Percentiles rank a stretch among this genome's conserved stretches.
Conservation (phyloP, 2,113 vertebrate species). For the Eupsittula cactorum region DNA sequence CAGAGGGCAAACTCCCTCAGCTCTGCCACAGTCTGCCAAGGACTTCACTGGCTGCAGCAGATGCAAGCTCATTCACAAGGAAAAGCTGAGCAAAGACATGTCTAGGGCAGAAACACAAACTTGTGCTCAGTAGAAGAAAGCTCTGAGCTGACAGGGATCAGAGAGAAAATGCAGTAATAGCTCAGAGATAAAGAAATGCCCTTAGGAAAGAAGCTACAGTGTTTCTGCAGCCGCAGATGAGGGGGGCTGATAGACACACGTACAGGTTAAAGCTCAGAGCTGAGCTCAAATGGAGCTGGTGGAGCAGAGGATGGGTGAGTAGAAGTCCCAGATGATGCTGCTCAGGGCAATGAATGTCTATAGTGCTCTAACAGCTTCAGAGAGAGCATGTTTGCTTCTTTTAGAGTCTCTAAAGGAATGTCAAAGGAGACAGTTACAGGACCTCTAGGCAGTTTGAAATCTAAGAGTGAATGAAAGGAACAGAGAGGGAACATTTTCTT, state of each 20-base stretch:
- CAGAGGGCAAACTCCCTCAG: conserved; percentile 22
- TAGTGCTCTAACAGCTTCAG: neutral
- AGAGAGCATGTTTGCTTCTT: neutral
- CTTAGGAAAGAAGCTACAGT: neutral
- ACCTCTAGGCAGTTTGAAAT: neutral
- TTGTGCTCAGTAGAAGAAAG: neutral
- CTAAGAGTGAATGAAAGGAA: neutral
- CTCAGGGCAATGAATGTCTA: neutral
- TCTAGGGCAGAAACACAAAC: neutral
- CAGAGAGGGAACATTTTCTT: neutral
- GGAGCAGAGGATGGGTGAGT: neutral
- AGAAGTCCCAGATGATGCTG: neutral
- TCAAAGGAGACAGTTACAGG: neutral
- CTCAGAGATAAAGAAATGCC: neutral
- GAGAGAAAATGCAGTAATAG: neutral
- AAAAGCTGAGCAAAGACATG: neutral
- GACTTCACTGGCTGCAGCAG: neutral
- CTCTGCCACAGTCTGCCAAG: neutral
- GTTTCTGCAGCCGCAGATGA: neutral
- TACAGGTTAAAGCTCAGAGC: neutral
- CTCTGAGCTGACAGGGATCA: neutral
- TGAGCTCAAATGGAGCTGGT: neutral
- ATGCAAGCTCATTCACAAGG: neutral
- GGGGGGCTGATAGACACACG: no score
- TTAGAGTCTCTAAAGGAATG: neutral